Percentiles rank a stretch among this genome's conserved stretches.
These are phyloP conservation scores for Microctenopoma lineatum DNA, from an alignment of 2,797 vertebrate genomes.

Conservation along the genomic window DNA sequence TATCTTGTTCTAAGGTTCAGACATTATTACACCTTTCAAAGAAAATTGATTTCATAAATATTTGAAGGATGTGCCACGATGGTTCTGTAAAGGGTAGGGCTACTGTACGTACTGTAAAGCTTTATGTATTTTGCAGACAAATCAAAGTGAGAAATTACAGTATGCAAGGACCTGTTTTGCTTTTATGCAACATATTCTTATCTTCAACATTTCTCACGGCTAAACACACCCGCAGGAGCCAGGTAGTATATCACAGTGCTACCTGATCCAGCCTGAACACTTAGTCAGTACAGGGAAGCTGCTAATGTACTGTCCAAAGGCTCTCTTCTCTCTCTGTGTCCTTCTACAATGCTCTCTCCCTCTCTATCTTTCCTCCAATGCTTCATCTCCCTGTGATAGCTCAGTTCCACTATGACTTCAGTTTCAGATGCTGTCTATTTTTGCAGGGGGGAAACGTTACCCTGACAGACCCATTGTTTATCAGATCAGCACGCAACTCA, in stretches of 20 bases:
- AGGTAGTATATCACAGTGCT: constrained; percentile 57
- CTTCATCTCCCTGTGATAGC: constrained; percentile 44
- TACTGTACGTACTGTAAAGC: not conserved
- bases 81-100: constrained; percentile 7
- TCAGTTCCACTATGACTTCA: constrained; percentile 66
- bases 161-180: constrained; percentile 27
- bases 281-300: constrained; percentile 63
- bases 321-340: constrained; percentile 35
- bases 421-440: constrained; percentile 69
- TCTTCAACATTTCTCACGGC: constrained; percentile 44
- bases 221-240: constrained; percentile 60
- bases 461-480: constrained; percentile 58
- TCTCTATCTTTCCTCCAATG: constrained; percentile 23
- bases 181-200: constrained; percentile 35
- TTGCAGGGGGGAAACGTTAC: constrained; percentile 37
- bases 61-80: constrained; percentile 32
- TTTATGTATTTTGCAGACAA: constrained; percentile 16
- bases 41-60: constrained; percentile 63
- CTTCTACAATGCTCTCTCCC: constrained; percentile 7
- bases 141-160: constrained; percentile 10
- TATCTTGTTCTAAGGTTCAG: constrained; percentile 31
- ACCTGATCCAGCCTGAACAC: constrained; percentile 68
- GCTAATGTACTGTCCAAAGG: constrained; percentile 65
- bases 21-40: constrained; percentile 50
- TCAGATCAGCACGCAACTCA: constrained; percentile 61